Conservation (phyloP, 92 coral and sea anemone species). For the Muricea muricata region DNA sequence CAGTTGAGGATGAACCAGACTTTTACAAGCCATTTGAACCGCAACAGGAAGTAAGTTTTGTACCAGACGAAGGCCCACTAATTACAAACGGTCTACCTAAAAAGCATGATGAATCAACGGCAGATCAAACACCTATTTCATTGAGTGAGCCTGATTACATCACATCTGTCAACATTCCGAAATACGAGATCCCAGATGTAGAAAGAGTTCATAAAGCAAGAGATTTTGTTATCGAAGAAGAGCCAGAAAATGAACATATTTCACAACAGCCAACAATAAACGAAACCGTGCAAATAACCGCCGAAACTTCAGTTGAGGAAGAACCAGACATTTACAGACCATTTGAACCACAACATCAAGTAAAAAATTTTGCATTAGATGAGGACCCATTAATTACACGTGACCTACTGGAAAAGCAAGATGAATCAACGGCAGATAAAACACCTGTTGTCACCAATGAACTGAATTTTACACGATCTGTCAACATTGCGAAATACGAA, state of each 20-base stretch:
- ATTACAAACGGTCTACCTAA: neutral
- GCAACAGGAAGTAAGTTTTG: neutral
- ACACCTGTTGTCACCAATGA: too few relatives aligned
- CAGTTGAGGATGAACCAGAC: slow-evolving; percentile 6
- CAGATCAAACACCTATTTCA: neutral
- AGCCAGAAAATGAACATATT: neutral
- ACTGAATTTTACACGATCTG: neutral
- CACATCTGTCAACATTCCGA: too few relatives aligned
- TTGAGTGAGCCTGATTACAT: neutral
- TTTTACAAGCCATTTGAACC: slow-evolving; percentile 11
- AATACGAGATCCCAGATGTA: neutral
- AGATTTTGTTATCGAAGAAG: neutral
- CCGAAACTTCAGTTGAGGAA: neutral
- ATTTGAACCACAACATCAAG: neutral
- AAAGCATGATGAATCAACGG: neutral
- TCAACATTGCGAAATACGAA: neutral
- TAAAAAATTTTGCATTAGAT: neutral
- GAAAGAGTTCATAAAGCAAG: neutral
- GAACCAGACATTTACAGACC: slow-evolving; percentile 11
- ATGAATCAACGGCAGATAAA: too few relatives aligned
- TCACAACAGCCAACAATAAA: neutral
- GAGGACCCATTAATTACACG: neutral
- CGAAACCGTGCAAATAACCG: neutral
- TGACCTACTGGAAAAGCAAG: neutral
- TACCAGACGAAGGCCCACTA: neutral